Conservation (phyloP, 2,113 vertebrate genomes). For the Pantherophis guttatus region DNA sequence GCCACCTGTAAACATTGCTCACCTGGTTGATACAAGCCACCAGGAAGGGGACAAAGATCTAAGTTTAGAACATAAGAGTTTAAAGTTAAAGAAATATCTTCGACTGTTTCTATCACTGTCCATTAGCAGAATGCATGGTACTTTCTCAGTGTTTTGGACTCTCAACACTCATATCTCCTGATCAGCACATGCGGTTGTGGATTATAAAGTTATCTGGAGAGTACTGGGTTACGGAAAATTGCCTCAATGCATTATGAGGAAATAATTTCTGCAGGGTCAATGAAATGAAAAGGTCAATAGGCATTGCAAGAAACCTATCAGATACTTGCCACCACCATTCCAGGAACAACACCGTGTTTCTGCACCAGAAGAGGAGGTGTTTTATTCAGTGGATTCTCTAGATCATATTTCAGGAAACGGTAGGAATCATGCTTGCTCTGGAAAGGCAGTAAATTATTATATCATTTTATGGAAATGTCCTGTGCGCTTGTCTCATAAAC, state of each 20-base stretch:
- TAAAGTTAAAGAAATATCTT: neutral
- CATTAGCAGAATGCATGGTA: neutral
- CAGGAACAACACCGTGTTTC: conserved; percentile 48
- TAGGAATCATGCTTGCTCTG: conserved; percentile 60
- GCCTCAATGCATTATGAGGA: neutral
- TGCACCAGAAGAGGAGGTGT: conserved; percentile 45
- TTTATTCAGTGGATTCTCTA: conserved; percentile 48
- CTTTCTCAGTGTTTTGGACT: neutral
- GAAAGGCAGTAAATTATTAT: neutral
- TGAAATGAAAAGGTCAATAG: neutral
- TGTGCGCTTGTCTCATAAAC: neutral
- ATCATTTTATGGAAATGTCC: neutral
- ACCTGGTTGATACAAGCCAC: neutral
- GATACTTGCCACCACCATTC: conserved; percentile 60
- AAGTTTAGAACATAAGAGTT: neutral
- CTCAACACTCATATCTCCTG: neutral
- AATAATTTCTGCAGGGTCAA: neutral
- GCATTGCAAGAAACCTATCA: neutral
- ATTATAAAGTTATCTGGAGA: neutral
- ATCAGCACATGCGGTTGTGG: neutral
- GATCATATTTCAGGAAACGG: conserved; percentile 58
- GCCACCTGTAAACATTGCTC: neutral
- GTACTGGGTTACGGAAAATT: neutral
- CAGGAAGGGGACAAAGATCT: neutral
- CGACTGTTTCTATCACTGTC: neutral